These are phyloP conservation scores for Nasalis larvatus DNA, from an alignment of 2,113 vertebrate species.

Conservation along the genomic window DNA sequence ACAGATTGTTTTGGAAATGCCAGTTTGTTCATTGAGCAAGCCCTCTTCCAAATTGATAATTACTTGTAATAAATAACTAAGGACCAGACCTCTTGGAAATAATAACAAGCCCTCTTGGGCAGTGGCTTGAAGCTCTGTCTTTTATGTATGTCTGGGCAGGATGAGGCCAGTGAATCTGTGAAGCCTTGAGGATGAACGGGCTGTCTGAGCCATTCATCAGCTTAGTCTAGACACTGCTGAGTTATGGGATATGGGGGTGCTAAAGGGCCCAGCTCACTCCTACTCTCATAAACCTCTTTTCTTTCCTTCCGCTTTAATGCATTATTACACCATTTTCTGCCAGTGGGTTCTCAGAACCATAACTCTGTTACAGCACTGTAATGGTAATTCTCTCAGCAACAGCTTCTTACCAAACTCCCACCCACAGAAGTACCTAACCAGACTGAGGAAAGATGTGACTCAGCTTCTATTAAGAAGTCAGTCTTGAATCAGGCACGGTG, in stretches of 20 bases:
- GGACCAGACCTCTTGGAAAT: not conserved
- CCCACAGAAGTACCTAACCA: not conserved
- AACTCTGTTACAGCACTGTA: not conserved
- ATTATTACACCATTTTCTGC: slow-evolving; percentile 10
- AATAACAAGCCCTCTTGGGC: not conserved
- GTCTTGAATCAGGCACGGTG: not conserved
- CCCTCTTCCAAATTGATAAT: slow-evolving; percentile 7
- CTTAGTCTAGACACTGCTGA: not conserved
- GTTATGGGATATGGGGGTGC: not conserved
- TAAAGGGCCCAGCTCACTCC: not conserved
- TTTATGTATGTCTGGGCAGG: not conserved
- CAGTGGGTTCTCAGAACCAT: not conserved
- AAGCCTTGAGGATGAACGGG: not conserved
- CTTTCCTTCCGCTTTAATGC: not conserved
- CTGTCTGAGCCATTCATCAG: not conserved
- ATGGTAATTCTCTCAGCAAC: not conserved
- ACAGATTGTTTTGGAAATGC: slow-evolving; percentile 16
- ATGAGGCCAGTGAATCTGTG: not conserved
- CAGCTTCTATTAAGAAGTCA: not conserved
- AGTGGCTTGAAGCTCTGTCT: not conserved
- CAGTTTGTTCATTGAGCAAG: not conserved
- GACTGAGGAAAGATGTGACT: not conserved
- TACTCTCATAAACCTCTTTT: not conserved
- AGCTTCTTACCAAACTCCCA: not conserved
- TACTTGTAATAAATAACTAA: slow-evolving; percentile 22